These are phyloP conservation scores for Ophthalmolycus amberensis DNA, from an alignment of 2,113 vertebrate genomes.

Conservation along the genomic window DNA sequence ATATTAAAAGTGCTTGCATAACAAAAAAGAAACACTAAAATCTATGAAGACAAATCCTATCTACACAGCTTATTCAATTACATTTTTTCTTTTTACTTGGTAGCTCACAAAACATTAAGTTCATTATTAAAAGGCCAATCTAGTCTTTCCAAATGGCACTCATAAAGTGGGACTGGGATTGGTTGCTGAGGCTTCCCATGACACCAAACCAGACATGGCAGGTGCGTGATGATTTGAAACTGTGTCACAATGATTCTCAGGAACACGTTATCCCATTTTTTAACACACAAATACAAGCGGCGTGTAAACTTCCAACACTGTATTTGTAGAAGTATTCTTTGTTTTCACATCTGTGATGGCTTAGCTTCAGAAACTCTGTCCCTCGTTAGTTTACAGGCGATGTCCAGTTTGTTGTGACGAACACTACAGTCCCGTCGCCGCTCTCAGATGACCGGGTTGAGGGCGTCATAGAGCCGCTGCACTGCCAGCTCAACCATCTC, in stretches of 20 bases:
- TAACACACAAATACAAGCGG: background rate
- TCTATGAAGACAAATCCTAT: background rate
- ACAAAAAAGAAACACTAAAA: conserved; percentile 11
- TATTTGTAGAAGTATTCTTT: background rate
- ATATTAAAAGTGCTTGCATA: conserved; percentile 47
- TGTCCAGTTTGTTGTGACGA: background rate
- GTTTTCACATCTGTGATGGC: background rate
- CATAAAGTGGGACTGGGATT: background rate
- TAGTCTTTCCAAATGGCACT: background rate
- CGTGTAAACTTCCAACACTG: background rate
- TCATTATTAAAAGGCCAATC: background rate
- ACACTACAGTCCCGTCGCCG: background rate
- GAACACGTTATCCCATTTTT: background rate
- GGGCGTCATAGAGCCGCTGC: conserved; percentile 92
- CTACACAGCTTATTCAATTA: conserved; percentile 33
- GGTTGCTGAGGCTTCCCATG: background rate
- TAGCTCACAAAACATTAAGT: background rate
- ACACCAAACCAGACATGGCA: background rate
- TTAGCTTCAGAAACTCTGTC: background rate
- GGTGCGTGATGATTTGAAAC: background rate
- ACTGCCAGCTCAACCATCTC: conserved; percentile 94
- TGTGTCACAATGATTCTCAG: background rate
- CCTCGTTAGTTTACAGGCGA: background rate
- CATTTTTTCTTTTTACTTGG: background rate
- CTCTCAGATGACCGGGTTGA: conserved; percentile 86